Evolutionary conservation across 2,797 vertebrate species (phyloP).

Genomic region (Danio tinwini): DNA sequence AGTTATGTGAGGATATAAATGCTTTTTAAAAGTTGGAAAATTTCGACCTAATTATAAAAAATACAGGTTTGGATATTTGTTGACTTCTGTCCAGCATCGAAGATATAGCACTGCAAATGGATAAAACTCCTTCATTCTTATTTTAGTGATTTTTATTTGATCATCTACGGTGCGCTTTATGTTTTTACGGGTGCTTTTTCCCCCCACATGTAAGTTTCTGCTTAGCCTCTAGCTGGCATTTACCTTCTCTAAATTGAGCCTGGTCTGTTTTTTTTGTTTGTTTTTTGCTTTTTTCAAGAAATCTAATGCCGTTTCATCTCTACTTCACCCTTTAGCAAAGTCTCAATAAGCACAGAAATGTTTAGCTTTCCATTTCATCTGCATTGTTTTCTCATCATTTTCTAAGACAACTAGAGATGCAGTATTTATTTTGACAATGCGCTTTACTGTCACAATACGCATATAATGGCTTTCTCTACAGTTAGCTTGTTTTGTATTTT

Average conservation of each 20-base stretch:
- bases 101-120: too few species aligned
- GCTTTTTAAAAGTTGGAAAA: too few species aligned
- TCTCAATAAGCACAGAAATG: slow-evolving; percentile 38
- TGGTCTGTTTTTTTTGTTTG: slow-evolving; percentile 15
- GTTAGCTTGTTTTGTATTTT: not conserved
- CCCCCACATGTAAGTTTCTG: slow-evolving; percentile 4
- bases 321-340: slow-evolving; percentile 55
- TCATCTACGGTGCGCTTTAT: not conserved
- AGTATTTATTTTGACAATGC: slow-evolving; percentile 18
- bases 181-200: slow-evolving; percentile 3
- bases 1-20: too few species aligned
- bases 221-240: slow-evolving; percentile 26
- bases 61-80: too few species aligned
- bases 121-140: too few species aligned
- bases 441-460: slow-evolving; percentile 24
- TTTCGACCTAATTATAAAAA: too few species aligned
- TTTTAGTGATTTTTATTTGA: slow-evolving; percentile 22
- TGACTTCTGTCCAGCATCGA: too few species aligned
- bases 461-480: slow-evolving; percentile 11
- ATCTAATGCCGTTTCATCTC: slow-evolving; percentile 32
- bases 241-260: slow-evolving; percentile 26
- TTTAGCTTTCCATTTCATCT: slow-evolving; percentile 57
- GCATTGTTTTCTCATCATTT: slow-evolving; percentile 16
- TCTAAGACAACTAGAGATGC: not conserved
- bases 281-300: slow-evolving; percentile 11